Conservation (phyloP, 1,140 invertebrate species). For the Scaptomyza montana region DNA sequence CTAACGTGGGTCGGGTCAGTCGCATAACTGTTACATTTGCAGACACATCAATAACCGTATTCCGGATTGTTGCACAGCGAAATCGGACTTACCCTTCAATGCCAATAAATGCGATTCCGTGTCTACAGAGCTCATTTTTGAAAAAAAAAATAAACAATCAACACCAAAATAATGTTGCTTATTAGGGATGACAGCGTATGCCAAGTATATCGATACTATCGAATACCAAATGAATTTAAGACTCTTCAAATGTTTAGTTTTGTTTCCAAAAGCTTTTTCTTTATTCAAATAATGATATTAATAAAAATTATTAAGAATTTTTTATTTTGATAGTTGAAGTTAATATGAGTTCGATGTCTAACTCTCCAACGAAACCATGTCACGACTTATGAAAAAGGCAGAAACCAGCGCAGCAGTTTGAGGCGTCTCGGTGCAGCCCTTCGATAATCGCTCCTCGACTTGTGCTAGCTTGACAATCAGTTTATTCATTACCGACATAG, state of each 20-base stretch:
- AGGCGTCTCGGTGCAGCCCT: conserved; percentile 92
- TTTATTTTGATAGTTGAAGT: neutral
- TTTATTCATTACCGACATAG: conserved; percentile 89
- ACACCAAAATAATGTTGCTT: neutral
- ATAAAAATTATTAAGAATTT: too few relatives aligned
- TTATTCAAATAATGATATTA: neutral
- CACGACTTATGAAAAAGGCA: conserved; percentile 89
- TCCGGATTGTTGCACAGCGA: neutral
- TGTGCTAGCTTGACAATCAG: conserved; percentile 92
- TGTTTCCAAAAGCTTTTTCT: neutral
- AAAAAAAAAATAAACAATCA: conserved; percentile 24
- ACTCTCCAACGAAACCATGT: conserved; percentile 84
- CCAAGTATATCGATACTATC: neutral
- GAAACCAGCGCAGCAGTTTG: conserved; percentile 93
- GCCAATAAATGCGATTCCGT: conserved; percentile 64
- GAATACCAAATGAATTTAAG: neutral
- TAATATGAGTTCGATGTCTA: conserved; percentile 20
- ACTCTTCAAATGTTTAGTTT: neutral
- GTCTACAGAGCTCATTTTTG: conserved; percentile 53
- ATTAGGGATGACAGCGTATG: conserved; percentile 1
- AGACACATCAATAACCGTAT: neutral
- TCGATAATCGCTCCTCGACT: conserved; percentile 91
- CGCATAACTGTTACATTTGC: conserved; percentile 54
- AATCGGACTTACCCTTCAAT: conserved; percentile 46
- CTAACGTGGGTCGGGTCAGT: conserved; percentile 62